Conservation (phyloP, 2,888 invertebrate genomes). For the Formica aserva region DNA sequence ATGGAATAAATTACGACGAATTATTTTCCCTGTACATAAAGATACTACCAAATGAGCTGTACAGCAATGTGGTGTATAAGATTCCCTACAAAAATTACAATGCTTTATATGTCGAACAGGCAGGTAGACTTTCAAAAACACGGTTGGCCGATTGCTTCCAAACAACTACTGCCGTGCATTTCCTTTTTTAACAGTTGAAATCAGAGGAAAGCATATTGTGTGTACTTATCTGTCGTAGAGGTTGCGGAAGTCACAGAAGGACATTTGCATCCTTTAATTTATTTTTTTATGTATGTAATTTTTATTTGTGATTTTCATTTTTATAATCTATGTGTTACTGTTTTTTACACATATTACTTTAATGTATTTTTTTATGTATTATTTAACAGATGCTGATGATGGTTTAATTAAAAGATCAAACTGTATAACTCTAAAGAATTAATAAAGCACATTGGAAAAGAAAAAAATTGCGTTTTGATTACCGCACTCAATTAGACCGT, state of each 20-base stretch:
- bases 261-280: not conserved
- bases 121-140: no score
- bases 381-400: not conserved
- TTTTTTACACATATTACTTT: not conserved
- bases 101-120: no score
- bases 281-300: not conserved
- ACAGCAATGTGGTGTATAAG: no score
- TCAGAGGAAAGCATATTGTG: not conserved
- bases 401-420: not conserved
- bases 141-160: not conserved
- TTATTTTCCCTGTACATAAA: no score
- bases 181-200: not conserved
- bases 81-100: no score
- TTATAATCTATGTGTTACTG: no score
- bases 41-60: no score
- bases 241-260: not conserved
- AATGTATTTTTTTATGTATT: not conserved
- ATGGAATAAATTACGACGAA: no score
- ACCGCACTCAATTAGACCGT: not conserved
- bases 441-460: not conserved
- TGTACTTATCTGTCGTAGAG: not conserved
- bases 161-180: not conserved
- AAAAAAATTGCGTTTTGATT: not conserved
- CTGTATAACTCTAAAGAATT: not conserved
- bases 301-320: not conserved